phyloP scores from a whole-genome alignment of 2,113 vertebrate species.

The Corynorhinus townsendii region DNA sequence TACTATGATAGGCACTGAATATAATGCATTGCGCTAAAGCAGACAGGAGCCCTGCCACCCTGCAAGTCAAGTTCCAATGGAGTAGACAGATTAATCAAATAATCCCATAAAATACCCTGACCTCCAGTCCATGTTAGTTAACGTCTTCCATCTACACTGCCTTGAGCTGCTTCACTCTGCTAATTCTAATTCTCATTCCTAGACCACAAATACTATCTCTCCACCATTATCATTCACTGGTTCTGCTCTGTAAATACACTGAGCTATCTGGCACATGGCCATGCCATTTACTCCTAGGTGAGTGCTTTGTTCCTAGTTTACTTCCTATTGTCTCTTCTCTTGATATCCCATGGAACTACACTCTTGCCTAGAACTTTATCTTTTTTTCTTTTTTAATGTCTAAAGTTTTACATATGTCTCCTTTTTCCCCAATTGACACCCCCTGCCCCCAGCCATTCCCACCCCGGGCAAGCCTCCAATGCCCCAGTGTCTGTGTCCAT shows the following conservation, averaged over 20 bases:
- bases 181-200: not conserved
- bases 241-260: not conserved
- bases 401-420: too few relatives aligned
- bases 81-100: not conserved
- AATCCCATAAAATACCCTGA: not conserved
- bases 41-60: not conserved
- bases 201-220: rapidly evolving
- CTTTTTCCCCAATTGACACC: too few relatives aligned
- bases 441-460: too few relatives aligned
- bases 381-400: not conserved
- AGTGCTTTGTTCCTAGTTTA: not conserved
- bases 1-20: not conserved
- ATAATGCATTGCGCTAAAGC: not conserved
- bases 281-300: not conserved
- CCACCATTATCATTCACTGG: not conserved
- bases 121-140: not conserved
- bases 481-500: too few relatives aligned
- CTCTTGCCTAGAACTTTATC: not conserved
- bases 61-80: not conserved
- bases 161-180: not conserved
- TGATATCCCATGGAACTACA: not conserved
- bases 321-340: not conserved
- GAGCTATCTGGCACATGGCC: not conserved
- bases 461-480: too few relatives aligned
- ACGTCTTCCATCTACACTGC: not conserved